Conservation (phyloP, 2,113 vertebrate genomes). For the Pandion haliaetus region DNA sequence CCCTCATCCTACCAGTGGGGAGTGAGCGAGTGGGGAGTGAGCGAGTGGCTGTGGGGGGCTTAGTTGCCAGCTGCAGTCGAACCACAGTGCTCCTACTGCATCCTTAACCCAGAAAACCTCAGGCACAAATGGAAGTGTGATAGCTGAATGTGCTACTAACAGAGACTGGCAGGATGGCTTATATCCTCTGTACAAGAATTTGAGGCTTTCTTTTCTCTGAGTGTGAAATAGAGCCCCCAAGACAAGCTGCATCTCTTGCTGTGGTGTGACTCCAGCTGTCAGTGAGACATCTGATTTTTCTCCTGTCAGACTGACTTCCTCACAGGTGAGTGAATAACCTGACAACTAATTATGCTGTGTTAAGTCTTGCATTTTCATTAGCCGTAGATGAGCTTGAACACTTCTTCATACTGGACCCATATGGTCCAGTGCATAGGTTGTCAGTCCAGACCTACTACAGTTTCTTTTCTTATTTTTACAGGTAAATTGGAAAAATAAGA, state of each 20-base stretch:
- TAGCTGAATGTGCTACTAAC: neutral
- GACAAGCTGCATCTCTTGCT: neutral
- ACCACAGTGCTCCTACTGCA: neutral
- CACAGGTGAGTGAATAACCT: neutral
- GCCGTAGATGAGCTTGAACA: neutral
- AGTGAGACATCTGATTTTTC: neutral
- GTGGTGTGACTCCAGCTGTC: neutral
- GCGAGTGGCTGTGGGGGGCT: accelerated
- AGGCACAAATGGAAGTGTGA: neutral
- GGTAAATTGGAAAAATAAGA: neutral
- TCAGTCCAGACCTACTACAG: neutral
- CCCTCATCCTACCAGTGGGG: accelerated
- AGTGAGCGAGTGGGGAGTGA: accelerated
- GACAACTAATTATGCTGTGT: neutral
- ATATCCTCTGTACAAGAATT: neutral
- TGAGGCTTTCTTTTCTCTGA: neutral
- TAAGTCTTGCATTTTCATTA: neutral
- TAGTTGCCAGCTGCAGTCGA: neutral
- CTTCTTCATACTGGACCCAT: neutral
- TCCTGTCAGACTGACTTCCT: neutral
- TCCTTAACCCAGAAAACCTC: neutral
- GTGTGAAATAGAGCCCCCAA: neutral
- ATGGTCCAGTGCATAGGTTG: neutral
- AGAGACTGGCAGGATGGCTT: neutral
- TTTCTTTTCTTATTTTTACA: neutral